Percentiles rank a stretch among this genome's conserved stretches.
These are phyloP conservation scores for Gastracanthus pulcherrimus DNA, from an alignment of 2,888 invertebrate genomes.

Conservation along the genomic window DNA sequence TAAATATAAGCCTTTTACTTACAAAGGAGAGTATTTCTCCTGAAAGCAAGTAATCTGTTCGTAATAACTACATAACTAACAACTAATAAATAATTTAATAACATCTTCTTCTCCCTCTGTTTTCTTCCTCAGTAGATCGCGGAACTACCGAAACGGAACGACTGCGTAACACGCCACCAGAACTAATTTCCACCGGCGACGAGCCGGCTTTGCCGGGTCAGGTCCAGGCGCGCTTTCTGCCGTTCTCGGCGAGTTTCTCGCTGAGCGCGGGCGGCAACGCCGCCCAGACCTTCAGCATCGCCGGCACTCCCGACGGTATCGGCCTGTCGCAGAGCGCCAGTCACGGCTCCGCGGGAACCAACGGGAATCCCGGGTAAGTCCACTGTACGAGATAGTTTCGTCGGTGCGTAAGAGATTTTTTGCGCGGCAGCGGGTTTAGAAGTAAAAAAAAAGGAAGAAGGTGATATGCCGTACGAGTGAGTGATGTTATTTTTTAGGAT, in stretches of 20 bases:
- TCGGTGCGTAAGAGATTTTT: background rate
- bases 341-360: constrained; percentile 49
- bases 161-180: constrained; percentile 68
- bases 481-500: background rate
- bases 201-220: constrained; percentile 57
- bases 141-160: constrained; percentile 59
- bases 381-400: background rate
- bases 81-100: background rate
- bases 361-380: constrained; percentile 63
- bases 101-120: background rate
- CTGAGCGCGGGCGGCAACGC: constrained; percentile 67
- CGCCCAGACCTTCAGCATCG: constrained; percentile 71
- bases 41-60: no score
- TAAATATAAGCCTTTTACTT: no score
- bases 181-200: constrained; percentile 60
- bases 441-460: background rate
- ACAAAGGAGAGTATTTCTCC: no score
- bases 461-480: background rate
- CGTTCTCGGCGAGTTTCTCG: constrained; percentile 71
- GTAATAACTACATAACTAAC: background rate
- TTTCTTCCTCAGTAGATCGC: constrained; percentile 66
- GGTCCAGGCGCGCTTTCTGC: constrained; percentile 67
- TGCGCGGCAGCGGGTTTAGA: background rate
- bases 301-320: constrained; percentile 67
- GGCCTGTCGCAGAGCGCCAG: constrained; percentile 71